Percentiles rank a stretch among this genome's conserved stretches.
phyloP scores from a whole-genome alignment of 2,888 invertebrate genomes.

The Polydrusus cervinus region DNA sequence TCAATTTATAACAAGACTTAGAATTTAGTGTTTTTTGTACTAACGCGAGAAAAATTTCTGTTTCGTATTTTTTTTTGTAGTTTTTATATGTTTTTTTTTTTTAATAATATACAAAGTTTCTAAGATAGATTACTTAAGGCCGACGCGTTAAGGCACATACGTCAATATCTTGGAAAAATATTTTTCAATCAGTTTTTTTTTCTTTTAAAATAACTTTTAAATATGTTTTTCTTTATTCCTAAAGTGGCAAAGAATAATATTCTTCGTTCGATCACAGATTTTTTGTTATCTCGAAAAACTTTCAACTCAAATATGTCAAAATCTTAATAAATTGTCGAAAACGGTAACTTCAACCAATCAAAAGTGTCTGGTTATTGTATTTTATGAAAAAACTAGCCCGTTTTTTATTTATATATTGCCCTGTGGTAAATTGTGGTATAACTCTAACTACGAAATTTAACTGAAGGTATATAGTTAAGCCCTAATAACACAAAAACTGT shows the following conservation, averaged over 20 bases:
- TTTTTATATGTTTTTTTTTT: constrained; percentile 63
- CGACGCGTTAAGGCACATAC: constrained; percentile 72
- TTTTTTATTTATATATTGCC: constrained; percentile 61
- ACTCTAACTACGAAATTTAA: constrained; percentile 57
- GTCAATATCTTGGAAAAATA: constrained; percentile 70
- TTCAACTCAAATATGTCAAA: constrained; percentile 42
- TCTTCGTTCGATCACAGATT: constrained; percentile 66
- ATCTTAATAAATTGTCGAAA: constrained; percentile 52
- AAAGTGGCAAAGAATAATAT: constrained; percentile 60
- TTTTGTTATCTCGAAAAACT: constrained; percentile 60
- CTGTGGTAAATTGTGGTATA: constrained; percentile 60
- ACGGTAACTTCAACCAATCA: constrained; percentile 47
- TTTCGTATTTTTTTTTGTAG: constrained; percentile 60
- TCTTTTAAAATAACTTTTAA: constrained; percentile 58
- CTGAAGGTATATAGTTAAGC: constrained; percentile 60
- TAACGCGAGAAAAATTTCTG: constrained; percentile 56
- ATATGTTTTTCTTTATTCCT: constrained; percentile 62
- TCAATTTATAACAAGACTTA: constrained; percentile 54
- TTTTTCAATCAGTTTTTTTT: constrained; percentile 60
- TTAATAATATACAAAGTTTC: constrained; percentile 69
- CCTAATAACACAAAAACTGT: constrained; percentile 59
- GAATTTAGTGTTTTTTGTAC: constrained; percentile 56
- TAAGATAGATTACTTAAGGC: constrained; percentile 68
- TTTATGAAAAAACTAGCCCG: constrained; percentile 64
- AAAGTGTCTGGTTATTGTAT: constrained; percentile 56